A percentile compares a stretch with the other conserved stretches of the same genome.
Evolutionary conservation across 2,888 invertebrate species (phyloP).

Genomic region (Eristalinus sepulchralis): DNA sequence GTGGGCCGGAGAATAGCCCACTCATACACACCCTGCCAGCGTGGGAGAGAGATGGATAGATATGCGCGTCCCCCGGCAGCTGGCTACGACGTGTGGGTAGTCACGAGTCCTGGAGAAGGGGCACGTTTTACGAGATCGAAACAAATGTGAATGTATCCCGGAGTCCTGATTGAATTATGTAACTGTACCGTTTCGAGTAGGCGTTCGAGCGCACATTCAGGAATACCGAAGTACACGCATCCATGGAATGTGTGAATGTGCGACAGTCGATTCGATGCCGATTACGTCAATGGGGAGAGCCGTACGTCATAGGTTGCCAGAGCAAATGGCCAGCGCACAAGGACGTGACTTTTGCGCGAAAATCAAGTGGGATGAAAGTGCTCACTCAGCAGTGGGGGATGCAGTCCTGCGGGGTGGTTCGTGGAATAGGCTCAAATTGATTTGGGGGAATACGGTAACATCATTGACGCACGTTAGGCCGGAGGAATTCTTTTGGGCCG

Average conservation of each 20-base stretch:
- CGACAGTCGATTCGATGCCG: not conserved
- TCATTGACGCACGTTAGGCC: not conserved
- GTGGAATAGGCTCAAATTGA: not conserved
- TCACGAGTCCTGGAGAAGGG: not conserved
- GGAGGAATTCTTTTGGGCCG: not conserved
- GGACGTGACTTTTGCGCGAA: not conserved
- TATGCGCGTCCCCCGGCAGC: not conserved
- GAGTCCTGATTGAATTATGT: conserved; percentile 5
- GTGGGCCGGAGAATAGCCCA: not conserved
- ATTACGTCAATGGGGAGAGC: not conserved
- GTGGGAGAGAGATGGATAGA: not conserved
- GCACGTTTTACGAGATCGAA: not conserved
- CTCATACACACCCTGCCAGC: not conserved
- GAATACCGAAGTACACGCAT: not conserved
- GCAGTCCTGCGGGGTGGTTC: not conserved
- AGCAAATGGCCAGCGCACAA: not conserved
- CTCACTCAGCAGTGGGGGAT: not conserved
- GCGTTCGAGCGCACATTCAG: not conserved
- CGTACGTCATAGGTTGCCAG: not conserved
- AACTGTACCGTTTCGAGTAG: not conserved
- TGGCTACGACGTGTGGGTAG: not conserved
- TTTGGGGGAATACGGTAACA: not conserved
- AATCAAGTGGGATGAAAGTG: not conserved
- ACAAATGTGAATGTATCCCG: conserved; percentile 7
- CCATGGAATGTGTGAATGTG: not conserved